Evolutionary conservation across 2,797 vertebrate genomes (phyloP).

Genomic region (Cuculus canorus): DNA sequence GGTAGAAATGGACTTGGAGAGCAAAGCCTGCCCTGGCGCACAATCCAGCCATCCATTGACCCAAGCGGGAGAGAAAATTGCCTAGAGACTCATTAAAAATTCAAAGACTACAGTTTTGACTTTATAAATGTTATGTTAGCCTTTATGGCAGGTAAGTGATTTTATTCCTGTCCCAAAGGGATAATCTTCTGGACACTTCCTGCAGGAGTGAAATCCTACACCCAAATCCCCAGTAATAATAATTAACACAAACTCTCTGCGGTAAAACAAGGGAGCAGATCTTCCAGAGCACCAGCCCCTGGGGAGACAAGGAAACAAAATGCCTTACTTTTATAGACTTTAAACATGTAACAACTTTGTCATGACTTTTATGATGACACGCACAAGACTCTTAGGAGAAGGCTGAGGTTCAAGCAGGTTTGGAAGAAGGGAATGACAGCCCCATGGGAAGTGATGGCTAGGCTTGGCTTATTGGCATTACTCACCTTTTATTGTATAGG

Average conservation of each 20-base stretch:
- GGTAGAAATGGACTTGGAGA: not conserved
- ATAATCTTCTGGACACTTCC: not conserved
- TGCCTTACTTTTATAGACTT: not conserved
- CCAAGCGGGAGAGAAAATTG: not conserved
- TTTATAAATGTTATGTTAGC: not conserved
- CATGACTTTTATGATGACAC: not conserved
- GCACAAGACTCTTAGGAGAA: not conserved
- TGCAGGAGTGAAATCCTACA: not conserved
- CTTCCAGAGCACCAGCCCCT: not conserved
- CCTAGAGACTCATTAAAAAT: not conserved
- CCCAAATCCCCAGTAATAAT: not conserved
- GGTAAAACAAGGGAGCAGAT: not conserved
- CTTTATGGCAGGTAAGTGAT: not conserved
- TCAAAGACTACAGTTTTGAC: not conserved
- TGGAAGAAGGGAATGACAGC: not conserved
- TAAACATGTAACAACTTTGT: not conserved
- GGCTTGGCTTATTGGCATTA: fast-evolving
- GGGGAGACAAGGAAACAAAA: not conserved
- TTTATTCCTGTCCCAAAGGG: not conserved
- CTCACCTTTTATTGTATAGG: not conserved
- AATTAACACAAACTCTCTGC: not conserved
- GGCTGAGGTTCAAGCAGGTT: not conserved
- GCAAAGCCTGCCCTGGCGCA: not conserved
- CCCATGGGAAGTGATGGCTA: not conserved
- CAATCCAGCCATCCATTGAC: not conserved